These are phyloP conservation scores for Eupeodes corollae DNA, from an alignment of 1,140 invertebrate genomes.

Conservation along the genomic window DNA sequence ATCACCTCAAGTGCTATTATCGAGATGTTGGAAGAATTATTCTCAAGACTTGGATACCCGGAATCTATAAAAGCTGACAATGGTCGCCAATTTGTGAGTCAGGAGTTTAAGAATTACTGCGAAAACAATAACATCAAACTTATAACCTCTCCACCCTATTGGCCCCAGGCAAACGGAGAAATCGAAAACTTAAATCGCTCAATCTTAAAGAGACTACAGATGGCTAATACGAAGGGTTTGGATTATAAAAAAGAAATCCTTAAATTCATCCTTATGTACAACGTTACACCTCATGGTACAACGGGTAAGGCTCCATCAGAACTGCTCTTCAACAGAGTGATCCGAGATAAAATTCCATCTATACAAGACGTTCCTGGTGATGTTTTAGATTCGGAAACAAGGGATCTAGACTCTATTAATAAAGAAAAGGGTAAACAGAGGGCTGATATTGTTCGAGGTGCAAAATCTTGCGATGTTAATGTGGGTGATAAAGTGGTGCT, in stretches of 20 bases:
- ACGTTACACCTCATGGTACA: neutral
- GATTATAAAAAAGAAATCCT: neutral
- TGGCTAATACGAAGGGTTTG: neutral
- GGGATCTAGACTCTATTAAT: neutral
- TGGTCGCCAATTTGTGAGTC: neutral
- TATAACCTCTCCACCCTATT: neutral
- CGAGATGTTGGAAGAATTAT: neutral
- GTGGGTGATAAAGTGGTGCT: neutral
- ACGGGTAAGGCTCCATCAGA: neutral
- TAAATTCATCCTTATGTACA: neutral
- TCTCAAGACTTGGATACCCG: neutral
- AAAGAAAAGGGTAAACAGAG: constrained; percentile 1
- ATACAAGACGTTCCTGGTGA: neutral
- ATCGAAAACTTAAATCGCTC: neutral
- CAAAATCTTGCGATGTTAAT: neutral
- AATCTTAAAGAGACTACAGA: neutral
- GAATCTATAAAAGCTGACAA: neutral
- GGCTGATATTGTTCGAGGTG: neutral
- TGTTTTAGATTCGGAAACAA: neutral
- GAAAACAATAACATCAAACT: neutral
- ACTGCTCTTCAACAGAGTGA: neutral
- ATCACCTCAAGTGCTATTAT: neutral
- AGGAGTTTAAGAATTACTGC: neutral
- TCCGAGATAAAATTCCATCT: too few species aligned
- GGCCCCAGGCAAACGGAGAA: neutral